phyloP scores from a whole-genome alignment of 2,797 vertebrate genomes.

The Apogon hyalosoma region DNA sequence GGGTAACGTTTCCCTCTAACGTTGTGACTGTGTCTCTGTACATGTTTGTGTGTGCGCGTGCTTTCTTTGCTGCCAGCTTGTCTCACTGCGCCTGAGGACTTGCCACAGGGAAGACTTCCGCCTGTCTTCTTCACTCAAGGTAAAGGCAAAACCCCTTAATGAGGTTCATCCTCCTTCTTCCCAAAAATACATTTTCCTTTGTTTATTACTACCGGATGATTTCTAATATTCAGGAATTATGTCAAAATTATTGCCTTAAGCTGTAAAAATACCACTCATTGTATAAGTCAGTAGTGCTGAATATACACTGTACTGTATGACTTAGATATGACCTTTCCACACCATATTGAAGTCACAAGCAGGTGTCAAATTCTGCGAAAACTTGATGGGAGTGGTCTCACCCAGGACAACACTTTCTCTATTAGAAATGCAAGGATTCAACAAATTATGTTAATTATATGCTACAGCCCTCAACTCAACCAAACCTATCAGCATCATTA shows the following conservation, averaged over 20 bases:
- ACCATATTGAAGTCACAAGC: too few species aligned
- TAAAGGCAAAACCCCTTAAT: slow-evolving; percentile 54
- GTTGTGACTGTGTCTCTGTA: slow-evolving; percentile 6
- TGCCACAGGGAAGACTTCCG: slow-evolving; percentile 66
- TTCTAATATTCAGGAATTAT: neutral
- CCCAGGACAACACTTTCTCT: neutral
- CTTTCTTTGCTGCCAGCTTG: slow-evolving; percentile 61
- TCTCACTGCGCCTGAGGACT: slow-evolving; percentile 57
- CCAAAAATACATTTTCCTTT: slow-evolving; percentile 39
- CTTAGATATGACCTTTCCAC: neutral
- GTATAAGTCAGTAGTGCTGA: neutral
- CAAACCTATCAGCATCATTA: too few species aligned
- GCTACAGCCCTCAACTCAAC: too few species aligned
- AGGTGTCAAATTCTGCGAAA: too few species aligned
- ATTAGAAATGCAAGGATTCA: too few species aligned
- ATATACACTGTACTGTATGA: neutral
- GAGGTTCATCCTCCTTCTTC: slow-evolving; percentile 37
- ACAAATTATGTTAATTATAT: too few species aligned
- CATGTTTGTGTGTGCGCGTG: neutral
- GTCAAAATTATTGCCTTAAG: slow-evolving; percentile 4
- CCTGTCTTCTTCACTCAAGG: slow-evolving; percentile 75
- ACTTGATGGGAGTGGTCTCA: too few species aligned
- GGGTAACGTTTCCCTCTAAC: slow-evolving; percentile 8
- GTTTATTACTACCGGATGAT: slow-evolving; percentile 13
- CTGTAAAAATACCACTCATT: neutral